These are phyloP conservation scores for Spinibarbus caldwelli DNA, from an alignment of 2,797 vertebrate species.

Conservation along the genomic window DNA sequence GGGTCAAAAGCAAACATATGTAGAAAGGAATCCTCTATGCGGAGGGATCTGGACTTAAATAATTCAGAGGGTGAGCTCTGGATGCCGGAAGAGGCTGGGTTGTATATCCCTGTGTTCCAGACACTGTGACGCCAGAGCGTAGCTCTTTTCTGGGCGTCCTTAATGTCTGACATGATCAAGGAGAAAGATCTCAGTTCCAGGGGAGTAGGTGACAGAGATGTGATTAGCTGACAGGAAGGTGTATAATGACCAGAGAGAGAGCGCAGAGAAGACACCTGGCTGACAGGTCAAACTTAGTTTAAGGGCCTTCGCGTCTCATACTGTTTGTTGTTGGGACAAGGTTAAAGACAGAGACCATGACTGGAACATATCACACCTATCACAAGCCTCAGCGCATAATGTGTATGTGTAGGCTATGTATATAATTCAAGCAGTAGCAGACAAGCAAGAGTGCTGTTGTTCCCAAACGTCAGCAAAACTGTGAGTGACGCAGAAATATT, in stretches of 20 bases:
- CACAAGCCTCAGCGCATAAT: neutral
- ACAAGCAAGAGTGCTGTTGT: neutral
- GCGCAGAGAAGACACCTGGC: neutral
- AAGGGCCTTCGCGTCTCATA: slow-evolving; percentile 1
- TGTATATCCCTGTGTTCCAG: slow-evolving; percentile 44
- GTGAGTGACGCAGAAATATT: neutral
- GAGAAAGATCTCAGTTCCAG: slow-evolving; percentile 51
- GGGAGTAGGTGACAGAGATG: slow-evolving; percentile 33
- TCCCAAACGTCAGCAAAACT: neutral
- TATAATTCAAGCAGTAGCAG: neutral
- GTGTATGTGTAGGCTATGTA: neutral
- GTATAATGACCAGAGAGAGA: slow-evolving; percentile 25
- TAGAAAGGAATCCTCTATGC: slow-evolving; percentile 33
- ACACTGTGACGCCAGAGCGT: slow-evolving; percentile 47
- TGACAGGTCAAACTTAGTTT: slow-evolving; percentile 32
- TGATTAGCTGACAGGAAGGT: slow-evolving; percentile 38
- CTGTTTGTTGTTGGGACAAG: slow-evolving; percentile 27
- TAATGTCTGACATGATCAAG: slow-evolving; percentile 48
- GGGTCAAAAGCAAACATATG: slow-evolving; percentile 40
- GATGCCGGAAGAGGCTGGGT: slow-evolving; percentile 42
- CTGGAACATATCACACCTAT: neutral
- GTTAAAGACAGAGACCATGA: slow-evolving; percentile 16
- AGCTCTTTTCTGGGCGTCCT: slow-evolving; percentile 23
- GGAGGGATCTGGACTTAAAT: slow-evolving; percentile 41
- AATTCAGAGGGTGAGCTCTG: slow-evolving; percentile 47